These are phyloP conservation scores for Pterostichus niger DNA, from an alignment of 2,888 invertebrate genomes.

Conservation along the genomic window DNA sequence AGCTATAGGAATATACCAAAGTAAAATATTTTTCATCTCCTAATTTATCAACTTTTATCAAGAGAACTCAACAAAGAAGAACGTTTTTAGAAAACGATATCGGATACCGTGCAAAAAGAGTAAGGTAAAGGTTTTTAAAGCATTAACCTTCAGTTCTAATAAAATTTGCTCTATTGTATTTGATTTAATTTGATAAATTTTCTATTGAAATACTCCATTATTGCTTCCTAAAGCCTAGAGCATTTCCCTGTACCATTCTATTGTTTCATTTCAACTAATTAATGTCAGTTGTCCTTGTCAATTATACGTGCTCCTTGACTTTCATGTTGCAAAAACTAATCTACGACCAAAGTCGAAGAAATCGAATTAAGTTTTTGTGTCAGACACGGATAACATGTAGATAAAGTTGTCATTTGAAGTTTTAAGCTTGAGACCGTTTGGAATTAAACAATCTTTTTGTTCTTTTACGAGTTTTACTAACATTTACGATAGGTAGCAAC, in stretches of 20 bases:
- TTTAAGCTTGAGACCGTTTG: slow-evolving; percentile 1
- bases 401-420: slow-evolving; percentile 43
- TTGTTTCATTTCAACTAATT: slow-evolving; percentile 45
- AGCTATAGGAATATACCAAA: too few relatives aligned
- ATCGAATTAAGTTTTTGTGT: slow-evolving; percentile 43
- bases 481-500: background rate
- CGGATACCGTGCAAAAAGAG: background rate
- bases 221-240: background rate
- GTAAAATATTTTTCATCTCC: background rate
- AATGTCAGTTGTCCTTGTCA: slow-evolving; percentile 43
- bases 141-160: background rate
- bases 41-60: slow-evolving; percentile 38
- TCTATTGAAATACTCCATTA: slow-evolving; percentile 13
- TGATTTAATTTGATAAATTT: slow-evolving; percentile 38
- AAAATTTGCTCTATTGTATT: background rate
- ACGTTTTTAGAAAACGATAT: background rate
- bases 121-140: background rate
- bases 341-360: slow-evolving; percentile 27
- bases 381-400: slow-evolving; percentile 9
- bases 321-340: slow-evolving; percentile 46
- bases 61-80: slow-evolving; percentile 3
- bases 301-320: slow-evolving; percentile 43
- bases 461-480: slow-evolving; percentile 10
- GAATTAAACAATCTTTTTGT: slow-evolving; percentile 40
- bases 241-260: slow-evolving; percentile 34